Evolutionary conservation across 2,797 vertebrate species (phyloP).

Genomic region (Oreortyx pictus): DNA sequence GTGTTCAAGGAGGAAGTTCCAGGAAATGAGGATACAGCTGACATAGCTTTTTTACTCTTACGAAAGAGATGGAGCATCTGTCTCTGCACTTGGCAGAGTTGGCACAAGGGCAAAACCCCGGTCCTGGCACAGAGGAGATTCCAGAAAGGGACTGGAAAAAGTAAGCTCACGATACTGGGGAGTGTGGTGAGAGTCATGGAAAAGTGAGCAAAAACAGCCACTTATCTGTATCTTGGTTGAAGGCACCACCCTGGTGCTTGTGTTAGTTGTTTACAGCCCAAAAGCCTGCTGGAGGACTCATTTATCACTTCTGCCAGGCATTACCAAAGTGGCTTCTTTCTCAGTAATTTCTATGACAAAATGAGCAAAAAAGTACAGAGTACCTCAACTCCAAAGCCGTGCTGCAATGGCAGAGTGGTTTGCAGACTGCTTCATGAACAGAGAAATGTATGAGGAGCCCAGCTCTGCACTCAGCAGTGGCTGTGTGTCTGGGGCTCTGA

Average conservation of each 20-base stretch:
- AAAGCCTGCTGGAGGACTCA: background rate
- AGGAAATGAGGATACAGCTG: background rate
- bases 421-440: too few species aligned
- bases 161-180: background rate
- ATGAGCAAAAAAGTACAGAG: background rate
- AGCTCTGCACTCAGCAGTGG: background rate
- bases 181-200: background rate
- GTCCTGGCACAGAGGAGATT: background rate
- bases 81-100: background rate
- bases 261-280: background rate
- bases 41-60: background rate
- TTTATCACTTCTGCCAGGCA: background rate
- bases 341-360: background rate
- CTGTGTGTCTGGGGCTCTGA: rapidly evolving
- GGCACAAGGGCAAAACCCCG: background rate
- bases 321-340: background rate
- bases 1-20: background rate
- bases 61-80: background rate
- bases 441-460: too few species aligned
- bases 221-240: rapidly evolving
- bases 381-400: too few species aligned
- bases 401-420: background rate
- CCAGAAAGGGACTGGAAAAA: background rate
- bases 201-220: background rate
- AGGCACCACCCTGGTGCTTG: background rate